phyloP scores from a whole-genome alignment of 2,113 vertebrate species.

The Thalassarche chlororhynchos region DNA sequence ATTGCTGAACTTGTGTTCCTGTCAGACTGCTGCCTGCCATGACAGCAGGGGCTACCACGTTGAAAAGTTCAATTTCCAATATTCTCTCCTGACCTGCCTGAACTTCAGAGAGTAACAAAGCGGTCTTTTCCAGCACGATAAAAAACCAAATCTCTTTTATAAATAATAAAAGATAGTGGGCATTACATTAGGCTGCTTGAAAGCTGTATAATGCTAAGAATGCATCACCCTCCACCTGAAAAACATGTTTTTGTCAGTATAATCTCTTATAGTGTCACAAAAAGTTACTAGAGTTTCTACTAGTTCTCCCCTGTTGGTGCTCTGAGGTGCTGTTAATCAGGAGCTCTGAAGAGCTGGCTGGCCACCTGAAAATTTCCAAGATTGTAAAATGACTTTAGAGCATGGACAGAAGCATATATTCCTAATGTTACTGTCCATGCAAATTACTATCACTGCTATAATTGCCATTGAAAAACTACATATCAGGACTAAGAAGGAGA shows the following conservation, averaged over 20 bases:
- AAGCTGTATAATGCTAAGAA: constrained; percentile 14
- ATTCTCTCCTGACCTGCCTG: constrained; percentile 50
- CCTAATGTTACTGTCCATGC: background rate
- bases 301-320: background rate
- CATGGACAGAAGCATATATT: background rate
- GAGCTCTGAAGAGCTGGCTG: background rate
- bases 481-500: background rate
- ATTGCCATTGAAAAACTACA: background rate
- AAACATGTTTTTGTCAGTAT: background rate
- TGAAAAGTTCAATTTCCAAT: constrained; percentile 69
- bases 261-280: background rate
- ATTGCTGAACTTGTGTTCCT: constrained; percentile 36
- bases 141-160: background rate
- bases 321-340: background rate
- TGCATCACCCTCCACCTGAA: background rate
- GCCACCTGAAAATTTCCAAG: background rate
- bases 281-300: background rate
- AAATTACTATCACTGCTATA: background rate
- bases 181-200: background rate
- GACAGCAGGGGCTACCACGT: constrained; percentile 17
- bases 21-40: constrained; percentile 18
- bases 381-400: background rate
- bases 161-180: background rate
- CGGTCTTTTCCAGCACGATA: background rate
- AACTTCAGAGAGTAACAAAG: background rate